Evolutionary conservation across 1,140 invertebrate species (phyloP), one percentile per base, ranked within the genome.

Genomic region (Neodiprion fabricii): DNA sequence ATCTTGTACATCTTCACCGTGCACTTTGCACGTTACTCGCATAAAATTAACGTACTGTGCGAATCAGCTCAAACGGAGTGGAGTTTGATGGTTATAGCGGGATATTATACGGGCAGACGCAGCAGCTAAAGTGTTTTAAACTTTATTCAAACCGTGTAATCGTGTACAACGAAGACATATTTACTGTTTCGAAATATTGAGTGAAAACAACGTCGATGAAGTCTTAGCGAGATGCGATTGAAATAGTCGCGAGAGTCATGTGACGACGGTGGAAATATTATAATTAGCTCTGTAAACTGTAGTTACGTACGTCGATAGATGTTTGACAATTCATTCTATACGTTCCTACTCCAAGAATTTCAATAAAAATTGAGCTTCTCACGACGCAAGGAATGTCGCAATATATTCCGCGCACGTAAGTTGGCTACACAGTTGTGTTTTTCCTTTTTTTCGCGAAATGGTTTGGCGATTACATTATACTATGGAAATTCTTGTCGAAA

Each of bases 41-140:
- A 61, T 17, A 61, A 5, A 61, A 17, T 61, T 61, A 17, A 61
- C n/a, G 53, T 61, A 17, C 53, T 9, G 53, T 61, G 0, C 8
- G 53, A 61, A 61, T 61, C 53, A 61, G 53, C 53, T 61, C 53
- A 61, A 61, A 61, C 53, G 11, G 53, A 61, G 53, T 17, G 53
- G 3, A 9, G 11, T 61, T 61, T 61, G 53, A 17, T 61, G n/a
- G 53, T 40, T 40, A 40, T 40, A 40, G 28, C 28, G 53, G 53
- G 14, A 61, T 61, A 61, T 61, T 17, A 40, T 5, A 17, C n/a
- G 53, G 7, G 53, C 53, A 14, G n/a, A 12, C 11, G 11, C 53
- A 61, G 11, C 53, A 12, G 53, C 53, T 12, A 61, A 61, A 61
- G 11, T 9, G 53, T 17, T 61, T 61, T 12, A 61, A 61, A 61